These are phyloP conservation scores for Pomatorhinus ruficollis DNA, from an alignment of 2,113 vertebrate genomes.

Conservation along the genomic window DNA sequence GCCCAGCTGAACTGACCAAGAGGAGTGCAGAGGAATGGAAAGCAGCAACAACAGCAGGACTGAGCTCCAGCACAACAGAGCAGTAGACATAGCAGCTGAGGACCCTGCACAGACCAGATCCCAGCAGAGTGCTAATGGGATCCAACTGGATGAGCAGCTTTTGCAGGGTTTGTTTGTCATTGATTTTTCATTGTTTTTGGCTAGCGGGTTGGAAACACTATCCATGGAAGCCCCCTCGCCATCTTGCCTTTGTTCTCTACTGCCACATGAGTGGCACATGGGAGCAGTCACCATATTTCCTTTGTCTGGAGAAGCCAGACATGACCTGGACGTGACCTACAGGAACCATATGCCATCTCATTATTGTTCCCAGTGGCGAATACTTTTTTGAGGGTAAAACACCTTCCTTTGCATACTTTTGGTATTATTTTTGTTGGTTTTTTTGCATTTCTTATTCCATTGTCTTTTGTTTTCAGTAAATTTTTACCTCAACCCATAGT, in stretches of 20 bases:
- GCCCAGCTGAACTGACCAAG: neutral
- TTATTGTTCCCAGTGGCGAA: neutral
- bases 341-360: accelerated
- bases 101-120: accelerated
- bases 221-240: neutral
- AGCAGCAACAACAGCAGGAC: neutral
- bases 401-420: neutral
- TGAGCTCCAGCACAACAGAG: too few species aligned
- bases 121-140: accelerated
- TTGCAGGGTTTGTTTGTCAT: neutral
- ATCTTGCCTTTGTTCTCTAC: neutral
- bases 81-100: neutral
- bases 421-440: neutral
- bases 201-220: neutral
- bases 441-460: neutral
- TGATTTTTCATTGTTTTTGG: neutral
- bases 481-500: neutral
- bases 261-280: too few species aligned
- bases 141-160: accelerated
- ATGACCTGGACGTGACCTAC: neutral
- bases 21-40: neutral
- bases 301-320: neutral
- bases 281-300: neutral
- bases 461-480: neutral
- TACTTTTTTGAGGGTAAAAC: neutral